A percentile compares a stretch with the other conserved stretches of the same genome.
These are phyloP conservation scores for Holothuria leucospilota DNA, from an alignment of 53 echinoderm and acorn worm species.

Conservation along the genomic window DNA sequence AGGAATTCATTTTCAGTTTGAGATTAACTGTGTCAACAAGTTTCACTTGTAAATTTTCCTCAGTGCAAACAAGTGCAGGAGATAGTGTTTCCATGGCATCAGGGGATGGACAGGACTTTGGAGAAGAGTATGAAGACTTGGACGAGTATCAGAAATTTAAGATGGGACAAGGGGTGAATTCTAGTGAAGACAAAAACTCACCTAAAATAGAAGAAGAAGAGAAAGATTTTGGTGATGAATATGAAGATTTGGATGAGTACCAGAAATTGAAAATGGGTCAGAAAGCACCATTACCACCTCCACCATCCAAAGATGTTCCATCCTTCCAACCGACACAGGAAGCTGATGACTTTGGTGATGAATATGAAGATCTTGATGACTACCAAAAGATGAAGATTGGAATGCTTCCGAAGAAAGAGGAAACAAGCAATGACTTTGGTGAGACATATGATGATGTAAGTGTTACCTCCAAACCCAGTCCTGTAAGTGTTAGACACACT, in stretches of 20 bases:
- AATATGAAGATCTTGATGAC: slow-evolving; percentile 60
- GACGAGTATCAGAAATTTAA: slow-evolving; percentile 68
- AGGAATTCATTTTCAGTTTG: no score
- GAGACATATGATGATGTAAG: slow-evolving; percentile 55
- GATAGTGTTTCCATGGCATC: slow-evolving; percentile 15
- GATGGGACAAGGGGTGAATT: slow-evolving; percentile 1
- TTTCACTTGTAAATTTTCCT: no score
- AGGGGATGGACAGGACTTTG: slow-evolving; percentile 63
- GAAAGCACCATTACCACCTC: not conserved
- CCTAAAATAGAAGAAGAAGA: slow-evolving; percentile 49
- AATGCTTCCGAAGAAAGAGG: not conserved
- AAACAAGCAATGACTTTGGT: slow-evolving; percentile 19
- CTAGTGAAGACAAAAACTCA: slow-evolving; percentile 26
- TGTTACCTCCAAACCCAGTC: slow-evolving; percentile 1
- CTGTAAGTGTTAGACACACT: not conserved
- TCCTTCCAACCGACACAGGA: slow-evolving; percentile 46
- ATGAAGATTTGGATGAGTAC: slow-evolving; percentile 79
- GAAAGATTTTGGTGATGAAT: slow-evolving; percentile 71
- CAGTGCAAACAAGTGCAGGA: slow-evolving; percentile 10
- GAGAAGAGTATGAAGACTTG: slow-evolving; percentile 77
- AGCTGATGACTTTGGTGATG: slow-evolving; percentile 56
- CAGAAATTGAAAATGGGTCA: slow-evolving; percentile 55
- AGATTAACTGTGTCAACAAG: no score
- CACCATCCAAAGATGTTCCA: not conserved
- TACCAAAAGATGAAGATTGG: slow-evolving; percentile 37